These are phyloP conservation scores for Melanostigma gelatinosum DNA, from an alignment of 2,113 vertebrate species.

Conservation along the genomic window DNA sequence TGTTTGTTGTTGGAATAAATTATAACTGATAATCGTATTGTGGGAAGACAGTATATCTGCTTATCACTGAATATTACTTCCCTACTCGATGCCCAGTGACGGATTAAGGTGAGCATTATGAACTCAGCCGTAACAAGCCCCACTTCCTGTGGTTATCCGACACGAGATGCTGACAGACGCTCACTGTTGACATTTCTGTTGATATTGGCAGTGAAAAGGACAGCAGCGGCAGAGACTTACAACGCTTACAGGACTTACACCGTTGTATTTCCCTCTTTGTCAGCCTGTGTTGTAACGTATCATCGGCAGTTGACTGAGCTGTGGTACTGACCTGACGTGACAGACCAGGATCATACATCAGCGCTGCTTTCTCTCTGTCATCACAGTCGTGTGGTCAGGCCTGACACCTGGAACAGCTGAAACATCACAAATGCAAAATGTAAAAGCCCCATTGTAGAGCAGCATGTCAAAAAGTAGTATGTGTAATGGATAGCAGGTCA, in stretches of 20 bases:
- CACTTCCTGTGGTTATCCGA: constrained; percentile 68
- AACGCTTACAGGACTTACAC: constrained; percentile 46
- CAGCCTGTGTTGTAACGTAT: constrained; percentile 50
- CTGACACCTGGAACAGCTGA: constrained; percentile 68
- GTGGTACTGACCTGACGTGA: constrained; percentile 62
- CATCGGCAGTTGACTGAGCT: constrained; percentile 64
- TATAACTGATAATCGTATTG: constrained; percentile 61
- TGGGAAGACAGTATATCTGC: constrained; percentile 49
- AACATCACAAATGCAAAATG: constrained; percentile 74
- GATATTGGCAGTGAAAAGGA: constrained; percentile 76
- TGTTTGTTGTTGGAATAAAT: constrained; percentile 72
- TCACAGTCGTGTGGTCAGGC: constrained; percentile 57
- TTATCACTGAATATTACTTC: constrained; percentile 58
- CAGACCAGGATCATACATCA: constrained; percentile 51
- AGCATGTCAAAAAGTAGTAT: constrained; percentile 62
- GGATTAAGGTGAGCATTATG: constrained; percentile 66
- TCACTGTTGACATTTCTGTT: constrained; percentile 81
- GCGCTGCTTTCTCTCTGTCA: constrained; percentile 51
- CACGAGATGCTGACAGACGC: constrained; percentile 70
- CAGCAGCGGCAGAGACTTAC: constrained; percentile 55
- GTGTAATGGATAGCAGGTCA: constrained; percentile 77
- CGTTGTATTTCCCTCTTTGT: constrained; percentile 61
- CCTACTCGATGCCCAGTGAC: constrained; percentile 58
- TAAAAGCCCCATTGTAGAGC: constrained; percentile 65
- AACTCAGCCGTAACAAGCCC: constrained; percentile 63